phyloP scores from a whole-genome alignment of 2,888 invertebrate genomes.

The Idaea biselata region DNA sequence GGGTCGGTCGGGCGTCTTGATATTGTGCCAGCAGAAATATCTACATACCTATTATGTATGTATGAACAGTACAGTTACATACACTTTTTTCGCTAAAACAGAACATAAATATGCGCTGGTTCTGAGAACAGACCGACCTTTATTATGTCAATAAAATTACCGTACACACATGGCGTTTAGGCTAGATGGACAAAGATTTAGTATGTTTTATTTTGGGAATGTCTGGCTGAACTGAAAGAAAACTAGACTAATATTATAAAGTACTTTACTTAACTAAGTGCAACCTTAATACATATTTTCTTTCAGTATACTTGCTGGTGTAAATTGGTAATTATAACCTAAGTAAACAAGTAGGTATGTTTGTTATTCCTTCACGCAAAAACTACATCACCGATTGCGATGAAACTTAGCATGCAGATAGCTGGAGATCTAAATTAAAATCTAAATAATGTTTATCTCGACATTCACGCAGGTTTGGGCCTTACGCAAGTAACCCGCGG shows the following conservation, averaged over 20 bases:
- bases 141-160: conserved; percentile 1
- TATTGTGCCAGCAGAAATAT: conserved; percentile 50
- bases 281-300: too few relatives aligned
- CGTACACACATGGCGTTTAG: background rate
- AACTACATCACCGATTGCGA: too few relatives aligned
- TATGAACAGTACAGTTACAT: background rate
- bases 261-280: too few relatives aligned
- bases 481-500: too few relatives aligned
- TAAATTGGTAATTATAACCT: too few relatives aligned
- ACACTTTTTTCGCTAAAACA: background rate
- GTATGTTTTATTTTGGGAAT: background rate
- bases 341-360: too few relatives aligned
- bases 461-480: too few relatives aligned
- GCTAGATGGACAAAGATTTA: background rate
- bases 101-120: background rate
- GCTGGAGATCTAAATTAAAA: too few relatives aligned
- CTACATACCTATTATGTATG: background rate
- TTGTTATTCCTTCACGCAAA: too few relatives aligned
- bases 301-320: too few relatives aligned
- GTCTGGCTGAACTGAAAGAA: background rate
- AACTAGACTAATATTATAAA: background rate
- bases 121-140: background rate
- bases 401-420: too few relatives aligned
- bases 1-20: conserved; percentile 41
- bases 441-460: too few relatives aligned